phyloP scores from a whole-genome alignment of 2,888 invertebrate species.

The Polydrusus pterygomalis region DNA sequence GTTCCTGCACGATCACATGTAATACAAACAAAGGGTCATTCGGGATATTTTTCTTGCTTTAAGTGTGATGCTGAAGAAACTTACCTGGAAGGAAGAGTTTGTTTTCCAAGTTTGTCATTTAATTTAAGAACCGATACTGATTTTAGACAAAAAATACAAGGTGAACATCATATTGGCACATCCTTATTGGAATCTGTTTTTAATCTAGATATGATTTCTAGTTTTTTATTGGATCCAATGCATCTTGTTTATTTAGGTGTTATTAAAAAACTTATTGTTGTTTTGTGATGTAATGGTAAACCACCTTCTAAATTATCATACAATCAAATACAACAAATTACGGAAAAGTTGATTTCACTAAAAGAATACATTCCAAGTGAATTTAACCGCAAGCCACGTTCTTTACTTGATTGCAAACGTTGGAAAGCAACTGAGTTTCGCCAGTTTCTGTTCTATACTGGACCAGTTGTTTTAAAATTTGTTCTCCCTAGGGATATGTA shows the following conservation, averaged over 20 bases:
- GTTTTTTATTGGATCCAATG: constrained; percentile 58
- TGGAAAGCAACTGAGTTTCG: too few relatives aligned
- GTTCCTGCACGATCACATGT: constrained; percentile 40
- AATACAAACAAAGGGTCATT: constrained; percentile 40
- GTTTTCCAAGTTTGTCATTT: too few relatives aligned
- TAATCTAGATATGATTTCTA: constrained; percentile 54
- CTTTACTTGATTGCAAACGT: too few relatives aligned
- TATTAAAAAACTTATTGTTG: constrained; percentile 56
- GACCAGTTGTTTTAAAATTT: constrained; percentile 28
- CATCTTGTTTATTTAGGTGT: constrained; percentile 58
- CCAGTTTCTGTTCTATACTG: too few relatives aligned
- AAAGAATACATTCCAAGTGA: constrained; percentile 19
- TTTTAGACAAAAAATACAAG: constrained; percentile 45
- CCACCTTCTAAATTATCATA: constrained; percentile 22
- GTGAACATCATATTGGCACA: constrained; percentile 51
- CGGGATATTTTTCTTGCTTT: constrained; percentile 42
- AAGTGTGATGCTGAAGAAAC: constrained; percentile 34
- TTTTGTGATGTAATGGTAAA: constrained; percentile 24
- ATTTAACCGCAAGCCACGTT: constrained; percentile 35
- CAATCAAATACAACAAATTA: constrained; percentile 7
- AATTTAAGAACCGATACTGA: constrained; percentile 31
- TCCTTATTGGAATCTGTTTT: constrained; percentile 53
- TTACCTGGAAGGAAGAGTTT: too few relatives aligned
- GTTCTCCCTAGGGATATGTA: constrained; percentile 23
- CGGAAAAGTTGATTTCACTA: constrained; percentile 25